Conservation (phyloP, 2,797 vertebrate species). For the Paedocypris micromegethes region DNA sequence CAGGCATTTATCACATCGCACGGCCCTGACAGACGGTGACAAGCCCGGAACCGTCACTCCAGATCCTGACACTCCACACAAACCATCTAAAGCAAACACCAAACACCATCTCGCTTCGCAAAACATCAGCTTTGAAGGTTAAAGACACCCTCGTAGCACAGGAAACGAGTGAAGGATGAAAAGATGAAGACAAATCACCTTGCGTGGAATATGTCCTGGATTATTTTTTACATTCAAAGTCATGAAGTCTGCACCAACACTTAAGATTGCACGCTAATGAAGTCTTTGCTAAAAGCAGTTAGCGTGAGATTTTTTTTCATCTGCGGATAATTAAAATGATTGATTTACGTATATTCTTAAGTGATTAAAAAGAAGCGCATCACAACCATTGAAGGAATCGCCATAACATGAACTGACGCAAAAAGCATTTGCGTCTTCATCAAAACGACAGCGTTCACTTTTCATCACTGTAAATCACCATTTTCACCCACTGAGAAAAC, state of each 20-base stretch:
- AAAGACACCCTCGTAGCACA: background rate
- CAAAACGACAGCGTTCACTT: background rate
- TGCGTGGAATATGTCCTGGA: no score
- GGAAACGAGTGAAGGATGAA: slow-evolving; percentile 11
- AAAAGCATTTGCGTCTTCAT: slow-evolving; percentile 13
- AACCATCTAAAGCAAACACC: slow-evolving; percentile 18
- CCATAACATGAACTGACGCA: background rate
- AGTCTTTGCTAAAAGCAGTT: background rate
- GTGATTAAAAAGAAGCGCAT: slow-evolving; percentile 6
- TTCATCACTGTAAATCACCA: slow-evolving; percentile 3
- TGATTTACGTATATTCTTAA: background rate
- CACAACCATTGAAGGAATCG: slow-evolving; percentile 11
- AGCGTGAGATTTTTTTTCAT: no score
- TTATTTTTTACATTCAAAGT: no score
- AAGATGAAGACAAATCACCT: background rate
- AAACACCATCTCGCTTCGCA: slow-evolving; percentile 7
- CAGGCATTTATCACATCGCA: slow-evolving; percentile 49
- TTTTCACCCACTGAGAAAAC: slow-evolving; percentile 2
- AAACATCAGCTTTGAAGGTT: background rate
- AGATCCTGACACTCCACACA: slow-evolving; percentile 25
- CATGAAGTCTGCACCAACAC: no score
- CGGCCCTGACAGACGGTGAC: slow-evolving; percentile 42
- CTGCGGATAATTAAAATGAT: no score
- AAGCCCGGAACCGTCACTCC: slow-evolving; percentile 27
- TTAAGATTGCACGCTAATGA: slow-evolving; percentile 16